phyloP scores from a whole-genome alignment of 2,797 vertebrate species.

The Chelidonichthys spinosus region DNA sequence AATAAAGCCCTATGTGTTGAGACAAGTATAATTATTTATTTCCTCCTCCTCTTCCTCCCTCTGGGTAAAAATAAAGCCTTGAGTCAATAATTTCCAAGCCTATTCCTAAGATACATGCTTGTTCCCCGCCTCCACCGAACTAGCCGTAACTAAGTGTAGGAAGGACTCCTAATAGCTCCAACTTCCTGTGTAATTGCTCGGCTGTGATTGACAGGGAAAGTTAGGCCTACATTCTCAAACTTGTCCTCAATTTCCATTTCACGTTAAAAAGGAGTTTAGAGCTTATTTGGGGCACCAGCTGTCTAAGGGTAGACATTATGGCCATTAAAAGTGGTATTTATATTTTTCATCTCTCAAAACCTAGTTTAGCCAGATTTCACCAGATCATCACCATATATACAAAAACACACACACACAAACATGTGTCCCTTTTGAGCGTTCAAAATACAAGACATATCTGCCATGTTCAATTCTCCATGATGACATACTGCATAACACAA shows the following conservation, averaged over 20 bases:
- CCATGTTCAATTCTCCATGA: neutral
- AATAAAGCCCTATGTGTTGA: constrained; percentile 47
- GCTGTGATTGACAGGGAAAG: constrained; percentile 46
- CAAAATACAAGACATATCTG: neutral
- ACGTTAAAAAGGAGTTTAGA: constrained; percentile 2
- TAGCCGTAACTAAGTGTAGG: constrained; percentile 40
- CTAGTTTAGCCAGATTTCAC: neutral
- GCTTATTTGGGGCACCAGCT: neutral
- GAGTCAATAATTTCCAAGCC: constrained; percentile 72
- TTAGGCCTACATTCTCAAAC: constrained; percentile 30
- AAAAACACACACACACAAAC: neutral
- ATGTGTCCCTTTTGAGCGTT: neutral
- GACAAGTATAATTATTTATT: constrained; percentile 69
- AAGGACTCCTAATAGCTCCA: constrained; percentile 32
- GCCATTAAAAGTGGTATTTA: neutral
- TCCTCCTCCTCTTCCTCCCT: constrained; percentile 56
- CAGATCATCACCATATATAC: neutral
- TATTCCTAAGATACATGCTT: constrained; percentile 62
- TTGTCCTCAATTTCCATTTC: constrained; percentile 6
- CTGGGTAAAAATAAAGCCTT: constrained; percentile 75
- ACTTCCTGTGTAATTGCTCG: constrained; percentile 47
- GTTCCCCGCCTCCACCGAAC: constrained; percentile 59
- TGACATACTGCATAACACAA: neutral
- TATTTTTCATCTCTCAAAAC: neutral
- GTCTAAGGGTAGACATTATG: neutral